Percentiles rank a stretch among this genome's conserved stretches.
Evolutionary conservation across 2,888 invertebrate species (phyloP).

Genomic region (Eustalomyia histrio): DNA sequence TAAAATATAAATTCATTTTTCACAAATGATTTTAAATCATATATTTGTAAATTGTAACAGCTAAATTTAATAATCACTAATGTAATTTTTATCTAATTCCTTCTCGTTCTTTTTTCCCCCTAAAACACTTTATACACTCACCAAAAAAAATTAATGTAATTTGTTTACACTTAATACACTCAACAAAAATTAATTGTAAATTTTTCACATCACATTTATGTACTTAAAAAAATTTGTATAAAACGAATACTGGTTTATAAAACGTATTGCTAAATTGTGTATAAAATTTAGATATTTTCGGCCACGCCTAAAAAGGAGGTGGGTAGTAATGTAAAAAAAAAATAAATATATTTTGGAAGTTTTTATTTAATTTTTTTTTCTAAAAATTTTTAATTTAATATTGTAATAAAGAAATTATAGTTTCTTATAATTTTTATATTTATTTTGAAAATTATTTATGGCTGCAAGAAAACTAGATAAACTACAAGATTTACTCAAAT

Average conservation of each 20-base stretch:
- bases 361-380: constrained; percentile 23
- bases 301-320: constrained; percentile 80
- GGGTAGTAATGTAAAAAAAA: constrained; percentile 69
- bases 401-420: too few species aligned
- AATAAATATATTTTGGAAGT: constrained; percentile 18
- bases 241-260: constrained; percentile 17
- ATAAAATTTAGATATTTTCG: constrained; percentile 78
- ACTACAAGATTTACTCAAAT: too few species aligned
- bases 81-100: constrained; percentile 26
- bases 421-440: too few species aligned
- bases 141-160: constrained; percentile 25
- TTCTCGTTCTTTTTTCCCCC: constrained; percentile 39
- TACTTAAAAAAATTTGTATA: constrained; percentile 22
- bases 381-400: constrained; percentile 1
- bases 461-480: too few species aligned
- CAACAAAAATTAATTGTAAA: background rate
- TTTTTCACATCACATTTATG: background rate
- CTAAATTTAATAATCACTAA: constrained; percentile 17
- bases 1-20: background rate
- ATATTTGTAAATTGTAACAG: constrained; percentile 20
- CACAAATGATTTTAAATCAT: background rate
- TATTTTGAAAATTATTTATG: too few species aligned
- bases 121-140: constrained; percentile 35
- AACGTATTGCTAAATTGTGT: constrained; percentile 63
- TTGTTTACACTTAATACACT: constrained; percentile 7